Evolutionary conservation across 1,140 invertebrate genomes (phyloP), one percentile per base, ranked within the genome.

Genomic region (Listronotus oregonensis): DNA sequence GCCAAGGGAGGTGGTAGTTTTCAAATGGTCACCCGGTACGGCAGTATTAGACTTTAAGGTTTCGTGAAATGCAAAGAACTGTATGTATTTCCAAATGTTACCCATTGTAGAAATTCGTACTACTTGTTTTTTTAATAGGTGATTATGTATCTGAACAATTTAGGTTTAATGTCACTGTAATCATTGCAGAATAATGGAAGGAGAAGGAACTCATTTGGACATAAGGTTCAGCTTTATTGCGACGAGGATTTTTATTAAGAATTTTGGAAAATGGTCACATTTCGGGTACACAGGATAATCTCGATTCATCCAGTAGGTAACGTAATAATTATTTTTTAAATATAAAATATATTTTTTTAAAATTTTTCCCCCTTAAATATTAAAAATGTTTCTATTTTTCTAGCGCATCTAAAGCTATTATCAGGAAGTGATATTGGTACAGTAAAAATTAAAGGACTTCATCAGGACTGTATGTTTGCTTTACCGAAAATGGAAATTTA

Each of bases 401-500:
- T 34, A 54, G 49, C 34, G 32, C 11, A 39, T 12, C 37, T 62
- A 27, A 34, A 52, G 40, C 15, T 57, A 50, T 42, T 32, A 15
- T 57, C 54, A 34, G 54, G 55, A 17, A 44, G 43, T 47, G 39
- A 51, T 32, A 31, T 58, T 27, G 37, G 55, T 40, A 18, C 18
- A 11, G 50, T 66, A 31, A 55, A 37, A 37, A 21, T 58, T 63
- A 21, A 37, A 11, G 85, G 82, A 44, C 74, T 82, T n/a, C 78
- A 84, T 82, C 82, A 3, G 80, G 82, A 31, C 74, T 82, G 3
- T 87, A 82, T 66, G 68, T 88, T 27, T 86, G 86, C 17, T 86
- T 87, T 74, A 81, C 84, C 60, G 77, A 80, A 32, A 82, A 84
- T 70, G 86, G 86, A 37, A 78, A 79, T 47, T 73, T 87, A 8